These are phyloP conservation scores for Hemithea aestivaria DNA, from an alignment of 2,888 invertebrate species.

Conservation along the genomic window DNA sequence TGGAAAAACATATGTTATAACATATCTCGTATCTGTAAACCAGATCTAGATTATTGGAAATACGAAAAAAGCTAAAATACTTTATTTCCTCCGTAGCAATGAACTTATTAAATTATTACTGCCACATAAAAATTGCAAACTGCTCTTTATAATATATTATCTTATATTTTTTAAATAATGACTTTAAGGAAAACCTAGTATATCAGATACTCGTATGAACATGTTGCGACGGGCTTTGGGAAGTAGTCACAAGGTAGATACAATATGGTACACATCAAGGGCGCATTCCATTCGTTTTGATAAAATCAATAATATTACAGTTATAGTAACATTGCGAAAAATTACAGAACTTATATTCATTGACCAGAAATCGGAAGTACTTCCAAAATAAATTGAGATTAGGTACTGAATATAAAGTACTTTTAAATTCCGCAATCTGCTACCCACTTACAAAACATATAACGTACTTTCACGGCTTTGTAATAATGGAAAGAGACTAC, in stretches of 20 bases:
- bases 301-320: not conserved
- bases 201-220: slow-evolving; percentile 34
- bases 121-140: too few species aligned
- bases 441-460: slow-evolving; percentile 65
- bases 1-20: too few species aligned
- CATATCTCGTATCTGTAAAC: too few species aligned
- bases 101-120: too few species aligned
- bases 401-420: too few species aligned
- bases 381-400: too few species aligned
- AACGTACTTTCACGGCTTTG: slow-evolving; percentile 71
- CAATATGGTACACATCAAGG: slow-evolving; percentile 21
- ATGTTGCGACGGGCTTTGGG: slow-evolving; percentile 35
- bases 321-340: not conserved
- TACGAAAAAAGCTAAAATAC: too few species aligned
- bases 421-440: slow-evolving; percentile 43
- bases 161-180: too few species aligned
- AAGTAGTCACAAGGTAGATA: slow-evolving; percentile 15
- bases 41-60: too few species aligned
- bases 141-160: too few species aligned
- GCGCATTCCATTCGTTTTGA: slow-evolving; percentile 15
- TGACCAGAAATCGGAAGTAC: not conserved
- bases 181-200: slow-evolving; percentile 16
- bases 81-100: too few species aligned
- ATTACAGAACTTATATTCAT: not conserved
- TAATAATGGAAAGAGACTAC: slow-evolving; percentile 74